These are phyloP conservation scores for Apistogramma diplotaenia DNA, from an alignment of 2,113 vertebrate genomes.

Conservation along the genomic window DNA sequence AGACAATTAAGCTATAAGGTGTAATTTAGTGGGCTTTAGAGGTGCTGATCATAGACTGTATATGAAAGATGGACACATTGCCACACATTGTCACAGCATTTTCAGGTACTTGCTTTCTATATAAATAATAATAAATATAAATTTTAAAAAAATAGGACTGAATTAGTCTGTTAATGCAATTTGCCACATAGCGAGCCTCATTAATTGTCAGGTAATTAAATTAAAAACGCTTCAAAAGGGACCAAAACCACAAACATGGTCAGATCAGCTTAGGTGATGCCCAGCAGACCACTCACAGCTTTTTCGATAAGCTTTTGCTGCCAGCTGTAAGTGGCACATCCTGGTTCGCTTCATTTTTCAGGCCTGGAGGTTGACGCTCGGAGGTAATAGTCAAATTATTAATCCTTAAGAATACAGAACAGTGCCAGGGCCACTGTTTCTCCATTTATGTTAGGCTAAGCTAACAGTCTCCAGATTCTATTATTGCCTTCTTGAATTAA, in stretches of 20 bases:
- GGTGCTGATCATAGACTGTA: neutral
- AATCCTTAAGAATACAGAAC: neutral
- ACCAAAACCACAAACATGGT: neutral
- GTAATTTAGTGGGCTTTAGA: neutral
- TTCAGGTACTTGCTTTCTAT: too few species aligned
- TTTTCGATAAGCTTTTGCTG: neutral
- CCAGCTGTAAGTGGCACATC: neutral
- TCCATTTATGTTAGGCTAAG: neutral
- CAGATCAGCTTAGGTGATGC: neutral
- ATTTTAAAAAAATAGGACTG: too few species aligned
- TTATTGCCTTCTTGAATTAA: neutral
- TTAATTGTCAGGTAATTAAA: neutral
- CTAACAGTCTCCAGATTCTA: neutral
- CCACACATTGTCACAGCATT: neutral
- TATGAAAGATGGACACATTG: neutral
- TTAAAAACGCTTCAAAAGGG: neutral
- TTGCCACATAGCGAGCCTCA: rapidly evolving
- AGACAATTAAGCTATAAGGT: too few species aligned
- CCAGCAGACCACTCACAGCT: neutral
- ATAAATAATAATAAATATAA: too few species aligned
- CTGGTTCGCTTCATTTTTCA: neutral
- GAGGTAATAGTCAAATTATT: neutral
- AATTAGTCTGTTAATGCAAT: neutral
- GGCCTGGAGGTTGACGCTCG: neutral
- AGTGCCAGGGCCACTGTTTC: neutral